These are phyloP conservation scores for Eidolon helvum DNA, from an alignment of 2,113 vertebrate genomes.

Conservation along the genomic window DNA sequence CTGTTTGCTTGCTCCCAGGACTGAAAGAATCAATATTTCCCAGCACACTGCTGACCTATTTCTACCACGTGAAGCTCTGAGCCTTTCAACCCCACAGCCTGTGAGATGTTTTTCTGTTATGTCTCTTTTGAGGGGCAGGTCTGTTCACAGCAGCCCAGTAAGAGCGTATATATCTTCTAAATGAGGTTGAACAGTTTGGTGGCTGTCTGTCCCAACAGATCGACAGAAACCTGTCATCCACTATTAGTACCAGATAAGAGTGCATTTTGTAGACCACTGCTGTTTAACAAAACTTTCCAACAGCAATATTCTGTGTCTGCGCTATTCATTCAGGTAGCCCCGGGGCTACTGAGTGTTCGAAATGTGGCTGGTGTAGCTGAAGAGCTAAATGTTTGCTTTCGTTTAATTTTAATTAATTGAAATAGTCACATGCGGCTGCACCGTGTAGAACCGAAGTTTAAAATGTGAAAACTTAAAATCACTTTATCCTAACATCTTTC, in stretches of 20 bases:
- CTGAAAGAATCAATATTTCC: background rate
- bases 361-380: too few relatives aligned
- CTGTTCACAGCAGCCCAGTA: background rate
- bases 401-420: background rate
- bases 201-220: background rate
- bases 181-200: background rate
- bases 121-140: background rate
- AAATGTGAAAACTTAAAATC: background rate
- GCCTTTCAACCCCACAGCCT: background rate
- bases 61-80: background rate
- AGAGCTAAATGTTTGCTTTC: background rate
- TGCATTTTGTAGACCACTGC: background rate
- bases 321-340: accelerated
- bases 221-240: background rate
- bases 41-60: accelerated
- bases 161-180: background rate
- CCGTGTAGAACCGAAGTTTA: background rate
- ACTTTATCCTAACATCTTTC: background rate
- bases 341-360: background rate
- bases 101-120: background rate
- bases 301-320: background rate
- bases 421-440: background rate
- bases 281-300: background rate
- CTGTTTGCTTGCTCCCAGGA: background rate
- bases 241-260: accelerated